These are phyloP conservation scores for Cyprinodon brontotheroides DNA, from an alignment of 2,113 vertebrate species.

Conservation along the genomic window DNA sequence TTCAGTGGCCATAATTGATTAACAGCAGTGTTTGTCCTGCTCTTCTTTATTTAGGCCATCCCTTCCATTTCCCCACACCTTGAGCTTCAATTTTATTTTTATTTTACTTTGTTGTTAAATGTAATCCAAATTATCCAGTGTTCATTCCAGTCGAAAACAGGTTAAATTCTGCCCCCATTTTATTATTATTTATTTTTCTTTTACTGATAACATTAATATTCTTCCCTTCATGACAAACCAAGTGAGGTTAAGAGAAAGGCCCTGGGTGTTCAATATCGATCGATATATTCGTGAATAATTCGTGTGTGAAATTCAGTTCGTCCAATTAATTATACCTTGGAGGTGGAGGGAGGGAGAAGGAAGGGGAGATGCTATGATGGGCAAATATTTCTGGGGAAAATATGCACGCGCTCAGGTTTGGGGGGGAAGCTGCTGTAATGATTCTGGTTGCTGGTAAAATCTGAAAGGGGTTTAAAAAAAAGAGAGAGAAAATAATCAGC, in stretches of 20 bases:
- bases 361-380: slow-evolving; percentile 40
- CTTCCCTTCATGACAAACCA: slow-evolving; percentile 71
- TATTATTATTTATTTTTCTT: background rate
- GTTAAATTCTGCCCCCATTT: background rate
- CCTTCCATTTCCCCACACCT: background rate
- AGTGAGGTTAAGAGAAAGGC: slow-evolving; percentile 75
- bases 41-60: background rate
- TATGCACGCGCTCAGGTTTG: slow-evolving; percentile 5
- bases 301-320: slow-evolving; percentile 81
- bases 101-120: too few species aligned
- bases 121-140: too few species aligned
- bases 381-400: background rate
- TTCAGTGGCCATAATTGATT: slow-evolving; percentile 20
- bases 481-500: slow-evolving; percentile 23
- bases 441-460: slow-evolving; percentile 18
- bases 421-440: slow-evolving; percentile 16
- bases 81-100: too few species aligned
- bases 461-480: slow-evolving; percentile 1
- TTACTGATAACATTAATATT: slow-evolving; percentile 71
- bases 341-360: slow-evolving; percentile 21
- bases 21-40: background rate
- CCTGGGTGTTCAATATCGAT: slow-evolving; percentile 78
- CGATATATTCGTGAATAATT: slow-evolving; percentile 83
- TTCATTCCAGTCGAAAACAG: background rate
- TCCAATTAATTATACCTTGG: slow-evolving; percentile 80